Evolutionary conservation across 2,797 vertebrate genomes (phyloP).

Genomic region (Rhabdophis nuchalis): DNA sequence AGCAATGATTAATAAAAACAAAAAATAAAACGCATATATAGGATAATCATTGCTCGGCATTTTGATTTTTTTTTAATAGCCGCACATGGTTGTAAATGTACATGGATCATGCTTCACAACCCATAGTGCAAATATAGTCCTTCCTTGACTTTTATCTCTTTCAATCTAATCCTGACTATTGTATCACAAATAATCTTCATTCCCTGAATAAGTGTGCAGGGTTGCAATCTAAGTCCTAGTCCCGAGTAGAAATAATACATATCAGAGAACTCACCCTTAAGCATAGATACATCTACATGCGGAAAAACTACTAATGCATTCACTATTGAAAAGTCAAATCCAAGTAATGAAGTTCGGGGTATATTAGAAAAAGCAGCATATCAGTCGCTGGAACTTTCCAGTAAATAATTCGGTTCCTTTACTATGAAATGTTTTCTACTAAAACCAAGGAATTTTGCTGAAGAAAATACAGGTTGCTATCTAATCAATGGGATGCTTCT

Average conservation of each 20-base stretch:
- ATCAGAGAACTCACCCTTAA: neutral
- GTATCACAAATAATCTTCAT: neutral
- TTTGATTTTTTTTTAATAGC: neutral
- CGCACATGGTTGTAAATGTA: neutral
- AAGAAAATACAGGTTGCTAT: neutral
- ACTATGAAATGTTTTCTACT: neutral
- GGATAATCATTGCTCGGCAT: neutral
- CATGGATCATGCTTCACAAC: too few species aligned
- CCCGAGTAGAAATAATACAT: neutral
- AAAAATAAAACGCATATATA: neutral
- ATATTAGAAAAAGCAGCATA: neutral
- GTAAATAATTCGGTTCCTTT: neutral
- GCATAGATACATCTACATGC: neutral
- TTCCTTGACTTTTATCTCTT: neutral
- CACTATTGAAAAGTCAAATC: neutral
- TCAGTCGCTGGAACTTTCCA: neutral
- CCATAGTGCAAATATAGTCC: neutral
- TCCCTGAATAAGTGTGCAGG: neutral
- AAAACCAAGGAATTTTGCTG: neutral
- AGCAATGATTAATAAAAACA: neutral
- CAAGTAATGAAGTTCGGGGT: neutral
- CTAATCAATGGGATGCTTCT: neutral
- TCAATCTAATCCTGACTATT: neutral
- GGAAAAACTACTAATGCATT: neutral
- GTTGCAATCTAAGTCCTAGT: neutral